Conservation (phyloP, 2,113 vertebrate species). For the Chelonoidis abingdonii region DNA sequence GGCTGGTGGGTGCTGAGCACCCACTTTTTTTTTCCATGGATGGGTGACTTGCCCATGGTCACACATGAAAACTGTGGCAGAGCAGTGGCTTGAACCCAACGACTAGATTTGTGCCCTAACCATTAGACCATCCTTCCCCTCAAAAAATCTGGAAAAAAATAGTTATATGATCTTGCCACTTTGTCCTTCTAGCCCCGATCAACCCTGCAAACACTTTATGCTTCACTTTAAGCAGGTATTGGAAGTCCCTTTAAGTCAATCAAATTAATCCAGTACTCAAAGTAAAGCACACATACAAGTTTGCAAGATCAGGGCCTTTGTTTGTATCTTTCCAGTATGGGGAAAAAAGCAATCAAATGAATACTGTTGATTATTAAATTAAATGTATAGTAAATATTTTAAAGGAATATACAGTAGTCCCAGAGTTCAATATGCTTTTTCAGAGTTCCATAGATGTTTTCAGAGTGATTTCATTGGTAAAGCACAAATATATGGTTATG, state of each 20-base stretch:
- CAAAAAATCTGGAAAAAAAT: neutral
- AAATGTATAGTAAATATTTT: slow-evolving; percentile 62
- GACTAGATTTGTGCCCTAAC: neutral
- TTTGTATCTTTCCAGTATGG: neutral
- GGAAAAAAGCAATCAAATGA: neutral
- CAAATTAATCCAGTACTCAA: neutral
- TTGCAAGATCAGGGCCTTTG: neutral
- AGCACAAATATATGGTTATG: slow-evolving; percentile 24
- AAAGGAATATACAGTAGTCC: slow-evolving; percentile 8
- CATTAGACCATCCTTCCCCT: neutral
- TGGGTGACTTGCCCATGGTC: neutral
- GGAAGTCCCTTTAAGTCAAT: neutral
- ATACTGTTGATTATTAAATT: slow-evolving; percentile 50
- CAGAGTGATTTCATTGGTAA: slow-evolving; percentile 32
- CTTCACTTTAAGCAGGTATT: neutral
- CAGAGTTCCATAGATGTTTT: slow-evolving; percentile 11
- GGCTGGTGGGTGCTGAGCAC: no score
- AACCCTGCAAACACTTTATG: neutral
- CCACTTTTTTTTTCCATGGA: no score
- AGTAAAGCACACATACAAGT: neutral
- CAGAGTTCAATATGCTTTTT: neutral
- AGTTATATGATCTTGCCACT: neutral
- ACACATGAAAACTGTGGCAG: neutral
- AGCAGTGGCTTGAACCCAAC: fast-evolving
- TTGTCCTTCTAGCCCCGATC: neutral